Evolutionary conservation across 2,888 invertebrate species (phyloP).

Genomic region (Hofmannophila pseudospretella): DNA sequence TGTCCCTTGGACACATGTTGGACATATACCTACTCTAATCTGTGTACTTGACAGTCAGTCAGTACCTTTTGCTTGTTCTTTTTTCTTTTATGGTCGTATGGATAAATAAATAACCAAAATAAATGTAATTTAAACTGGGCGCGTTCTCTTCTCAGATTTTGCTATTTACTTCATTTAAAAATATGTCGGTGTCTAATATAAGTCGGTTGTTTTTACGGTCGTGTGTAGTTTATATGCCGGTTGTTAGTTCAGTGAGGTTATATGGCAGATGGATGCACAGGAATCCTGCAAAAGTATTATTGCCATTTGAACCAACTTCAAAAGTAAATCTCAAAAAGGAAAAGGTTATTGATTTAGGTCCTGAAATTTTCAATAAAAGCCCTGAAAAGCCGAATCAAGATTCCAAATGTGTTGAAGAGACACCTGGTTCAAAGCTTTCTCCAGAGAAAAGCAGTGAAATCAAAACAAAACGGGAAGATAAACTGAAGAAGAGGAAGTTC

Average conservation of each 20-base stretch:
- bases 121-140: too few relatives aligned
- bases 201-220: too few relatives aligned
- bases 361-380: slow-evolving; percentile 28
- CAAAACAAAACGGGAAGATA: slow-evolving; percentile 43
- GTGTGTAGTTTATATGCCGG: too few relatives aligned
- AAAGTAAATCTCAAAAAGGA: slow-evolving; percentile 52
- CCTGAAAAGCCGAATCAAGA: slow-evolving; percentile 13
- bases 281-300: slow-evolving; percentile 65
- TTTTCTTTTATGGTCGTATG: too few relatives aligned
- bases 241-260: slow-evolving; percentile 33
- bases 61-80: too few relatives aligned
- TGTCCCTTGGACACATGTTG: too few relatives aligned
- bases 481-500: slow-evolving; percentile 45
- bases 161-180: too few relatives aligned
- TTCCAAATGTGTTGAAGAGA: slow-evolving; percentile 8
- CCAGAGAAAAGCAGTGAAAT: slow-evolving; percentile 36
- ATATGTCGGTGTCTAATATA: too few relatives aligned
- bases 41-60: too few relatives aligned
- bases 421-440: slow-evolving; percentile 8
- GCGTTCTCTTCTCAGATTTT: too few relatives aligned
- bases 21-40: too few relatives aligned
- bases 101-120: too few relatives aligned
- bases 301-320: slow-evolving; percentile 58
- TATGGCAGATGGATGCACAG: slow-evolving; percentile 74
- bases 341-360: slow-evolving; percentile 52